Base-by-base conservation (phyloP, 1,140 invertebrate genomes). In the Whitmania pigra region DNA sequence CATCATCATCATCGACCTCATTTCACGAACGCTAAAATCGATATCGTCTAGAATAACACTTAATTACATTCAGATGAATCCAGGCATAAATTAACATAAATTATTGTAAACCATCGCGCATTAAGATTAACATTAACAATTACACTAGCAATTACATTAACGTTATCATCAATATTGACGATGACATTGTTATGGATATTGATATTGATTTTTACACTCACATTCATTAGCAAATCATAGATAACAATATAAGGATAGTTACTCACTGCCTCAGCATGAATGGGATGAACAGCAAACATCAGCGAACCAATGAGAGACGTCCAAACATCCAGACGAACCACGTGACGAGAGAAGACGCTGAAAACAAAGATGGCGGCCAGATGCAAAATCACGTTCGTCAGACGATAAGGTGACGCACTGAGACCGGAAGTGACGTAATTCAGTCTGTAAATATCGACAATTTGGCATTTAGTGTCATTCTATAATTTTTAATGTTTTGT, bases 181-280 rank as follows among this genome's bases (percentile, higher is more conserved):
- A 11, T 49, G 9, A 17, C 43, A 49, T 36, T 36, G 6, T n/a
- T n/a, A 43, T 43, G 5, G 40, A 43, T 43, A 15, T 15, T 49
- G 15, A 49, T 11, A 49, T 49, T 17, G 43, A 43, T 43, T 43
- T 6, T 43, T 6, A 49, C 15, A 49, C 13, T 49, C 43, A 13
- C 15, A 63, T 11, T 25, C 57, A 63, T n/a, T n/a, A n/a, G n/a
- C n/a, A n/a, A n/a, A n/a, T n/a, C n/a, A n/a, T n/a, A n/a, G n/a
- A n/a, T n/a, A n/a, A n/a, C n/a, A n/a, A n/a, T 36, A 13, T 13
- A 31, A 3, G 66, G 22, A 36, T 20, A 5, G n/a, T n/a, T 72
- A 67, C 78, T 80, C 76, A 81, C 80, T 18, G 80, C 80, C 73
- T 81, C 80, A 25, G 78, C 77, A 67, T 81, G 80, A 2, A 81